Conservation (phyloP, 2,888 invertebrate genomes). For the Seladonia tumulorum region DNA sequence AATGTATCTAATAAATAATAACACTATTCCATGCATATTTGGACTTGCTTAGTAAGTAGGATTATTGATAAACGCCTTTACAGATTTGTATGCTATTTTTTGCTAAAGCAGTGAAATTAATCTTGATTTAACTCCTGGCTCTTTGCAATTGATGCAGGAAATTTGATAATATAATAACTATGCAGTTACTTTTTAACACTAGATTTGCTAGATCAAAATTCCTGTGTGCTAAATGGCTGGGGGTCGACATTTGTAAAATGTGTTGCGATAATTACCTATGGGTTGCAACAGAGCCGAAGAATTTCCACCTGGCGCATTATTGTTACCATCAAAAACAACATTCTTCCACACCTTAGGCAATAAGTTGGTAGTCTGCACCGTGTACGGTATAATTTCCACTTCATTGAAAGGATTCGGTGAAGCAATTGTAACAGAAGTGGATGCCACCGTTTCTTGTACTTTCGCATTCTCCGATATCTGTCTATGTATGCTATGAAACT, state of each 20-base stretch:
- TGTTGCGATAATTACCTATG: conserved; percentile 47
- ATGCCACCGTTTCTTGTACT: background rate
- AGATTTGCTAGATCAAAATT: too few relatives aligned
- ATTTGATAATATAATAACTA: too few relatives aligned
- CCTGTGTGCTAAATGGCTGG: background rate
- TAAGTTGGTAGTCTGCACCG: background rate
- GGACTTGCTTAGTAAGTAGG: too few relatives aligned
- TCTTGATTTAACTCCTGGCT: too few relatives aligned
- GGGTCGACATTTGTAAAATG: background rate
- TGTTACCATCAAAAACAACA: background rate
- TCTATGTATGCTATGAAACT: conserved; percentile 15
- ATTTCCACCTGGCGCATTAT: background rate
- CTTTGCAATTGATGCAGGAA: too few relatives aligned
- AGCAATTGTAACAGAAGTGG: background rate
- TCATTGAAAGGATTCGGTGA: background rate
- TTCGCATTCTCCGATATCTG: too few relatives aligned
- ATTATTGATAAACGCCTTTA: too few relatives aligned
- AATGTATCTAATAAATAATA: background rate
- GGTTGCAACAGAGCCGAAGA: background rate
- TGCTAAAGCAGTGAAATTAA: too few relatives aligned
- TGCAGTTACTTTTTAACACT: too few relatives aligned
- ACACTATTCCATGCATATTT: background rate
- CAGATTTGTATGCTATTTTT: too few relatives aligned
- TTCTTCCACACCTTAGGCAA: background rate
- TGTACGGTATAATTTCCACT: background rate